Evolutionary conservation across 2,797 vertebrate genomes (phyloP).

Genomic region (Xenops minutus): DNA sequence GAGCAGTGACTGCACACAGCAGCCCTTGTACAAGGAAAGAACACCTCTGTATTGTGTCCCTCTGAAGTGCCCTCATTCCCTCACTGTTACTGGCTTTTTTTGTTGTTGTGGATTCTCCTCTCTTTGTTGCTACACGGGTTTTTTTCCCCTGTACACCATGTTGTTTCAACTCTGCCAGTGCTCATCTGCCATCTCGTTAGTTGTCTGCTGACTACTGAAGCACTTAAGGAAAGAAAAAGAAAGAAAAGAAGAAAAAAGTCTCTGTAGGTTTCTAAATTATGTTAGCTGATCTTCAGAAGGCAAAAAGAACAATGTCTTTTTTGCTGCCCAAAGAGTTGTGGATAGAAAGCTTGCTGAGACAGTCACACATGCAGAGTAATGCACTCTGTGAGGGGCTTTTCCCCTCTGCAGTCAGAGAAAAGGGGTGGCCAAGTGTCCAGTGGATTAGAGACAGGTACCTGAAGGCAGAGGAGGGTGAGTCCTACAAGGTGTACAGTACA

Average conservation of each 20-base stretch:
- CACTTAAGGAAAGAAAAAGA: not conserved
- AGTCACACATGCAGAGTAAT: not conserved
- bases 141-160: not conserved
- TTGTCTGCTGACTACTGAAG: not conserved
- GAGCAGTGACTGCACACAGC: not conserved
- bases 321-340: not conserved
- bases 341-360: not conserved
- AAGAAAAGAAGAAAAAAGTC: not conserved
- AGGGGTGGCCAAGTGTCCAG: not conserved
- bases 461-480: not conserved
- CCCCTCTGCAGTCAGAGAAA: not conserved
- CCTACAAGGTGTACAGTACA: not conserved
- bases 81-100: not conserved
- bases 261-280: not conserved
- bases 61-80: not conserved
- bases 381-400: fast-evolving
- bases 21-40: not conserved
- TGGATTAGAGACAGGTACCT: not conserved
- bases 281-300: not conserved
- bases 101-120: constrained; percentile 11
- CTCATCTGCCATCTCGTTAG: not conserved
- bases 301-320: not conserved
- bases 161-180: not conserved
- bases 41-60: not conserved
- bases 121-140: not conserved